Conservation (phyloP, 2,888 invertebrate genomes). For the Salticus scenicus region DNA sequence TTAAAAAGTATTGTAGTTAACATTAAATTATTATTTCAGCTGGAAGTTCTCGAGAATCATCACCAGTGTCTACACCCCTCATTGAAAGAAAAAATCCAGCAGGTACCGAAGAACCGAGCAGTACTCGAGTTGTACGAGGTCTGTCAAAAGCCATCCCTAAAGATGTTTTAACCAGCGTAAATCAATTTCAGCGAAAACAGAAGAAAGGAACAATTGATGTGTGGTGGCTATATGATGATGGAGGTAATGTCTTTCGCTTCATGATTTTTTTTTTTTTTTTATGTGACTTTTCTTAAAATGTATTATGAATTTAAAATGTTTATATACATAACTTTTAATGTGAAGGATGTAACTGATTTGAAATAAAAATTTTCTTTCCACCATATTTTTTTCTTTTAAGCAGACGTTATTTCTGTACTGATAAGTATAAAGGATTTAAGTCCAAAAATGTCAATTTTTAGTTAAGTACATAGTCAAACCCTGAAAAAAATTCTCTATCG, state of each 20-base stretch:
- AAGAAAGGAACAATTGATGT: conserved; percentile 93
- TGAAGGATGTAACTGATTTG: no score
- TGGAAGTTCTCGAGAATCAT: conserved; percentile 60
- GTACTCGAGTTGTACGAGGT: conserved; percentile 56
- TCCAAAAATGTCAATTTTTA: no score
- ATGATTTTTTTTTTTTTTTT: no score
- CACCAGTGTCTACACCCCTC: conserved; percentile 74
- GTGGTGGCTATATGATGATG: conserved; percentile 90
- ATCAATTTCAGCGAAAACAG: conserved; percentile 86
- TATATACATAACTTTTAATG: no score
- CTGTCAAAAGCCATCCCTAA: conserved; percentile 79
- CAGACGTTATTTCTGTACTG: no score
- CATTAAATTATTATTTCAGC: conserved; percentile 20
- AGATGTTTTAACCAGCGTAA: conserved; percentile 82
- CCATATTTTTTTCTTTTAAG: no score
- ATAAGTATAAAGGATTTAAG: no score
- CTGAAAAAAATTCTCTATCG: no score
- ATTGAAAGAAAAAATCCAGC: conserved; percentile 70
- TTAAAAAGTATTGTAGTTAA: no score
- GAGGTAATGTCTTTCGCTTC: conserved; percentile 57
- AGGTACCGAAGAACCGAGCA: conserved; percentile 30
- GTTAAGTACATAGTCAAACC: no score
- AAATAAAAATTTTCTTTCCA: not conserved
- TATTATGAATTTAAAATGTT: no score
- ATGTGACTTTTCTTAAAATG: not conserved